Evolutionary conservation across 2,113 vertebrate genomes (phyloP).

Genomic region (Myotis brandtii): DNA sequence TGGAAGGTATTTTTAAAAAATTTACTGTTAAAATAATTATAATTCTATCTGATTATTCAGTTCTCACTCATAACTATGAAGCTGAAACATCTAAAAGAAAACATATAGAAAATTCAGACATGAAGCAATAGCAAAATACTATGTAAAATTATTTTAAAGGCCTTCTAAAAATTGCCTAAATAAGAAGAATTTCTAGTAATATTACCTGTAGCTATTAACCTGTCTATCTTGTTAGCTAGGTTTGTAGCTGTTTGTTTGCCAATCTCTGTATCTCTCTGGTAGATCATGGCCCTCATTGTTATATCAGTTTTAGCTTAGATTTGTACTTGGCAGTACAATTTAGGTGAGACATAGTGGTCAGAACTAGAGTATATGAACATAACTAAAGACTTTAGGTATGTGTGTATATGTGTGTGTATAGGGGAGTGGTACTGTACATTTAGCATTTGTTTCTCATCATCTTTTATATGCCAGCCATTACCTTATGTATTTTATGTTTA

Average conservation of each 20-base stretch:
- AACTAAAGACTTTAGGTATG: not conserved
- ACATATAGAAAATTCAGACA: not conserved
- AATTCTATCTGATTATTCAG: not conserved
- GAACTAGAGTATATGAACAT: not conserved
- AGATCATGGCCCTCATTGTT: not conserved
- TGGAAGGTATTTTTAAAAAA: conserved; percentile 16
- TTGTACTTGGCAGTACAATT: not conserved
- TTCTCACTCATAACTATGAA: not conserved
- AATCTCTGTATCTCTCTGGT: not conserved
- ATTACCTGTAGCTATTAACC: not conserved
- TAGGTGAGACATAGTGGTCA: not conserved
- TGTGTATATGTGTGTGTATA: not conserved
- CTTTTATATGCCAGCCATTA: not conserved
- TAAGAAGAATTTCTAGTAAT: not conserved
- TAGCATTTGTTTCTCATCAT: not conserved
- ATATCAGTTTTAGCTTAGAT: not conserved
- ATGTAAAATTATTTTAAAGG: conserved; percentile 19
- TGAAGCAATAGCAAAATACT: not conserved
- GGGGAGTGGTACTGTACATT: not conserved
- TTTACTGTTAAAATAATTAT: not conserved
- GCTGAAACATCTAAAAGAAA: not conserved
- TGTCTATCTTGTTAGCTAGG: not conserved
- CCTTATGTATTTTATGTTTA: not conserved
- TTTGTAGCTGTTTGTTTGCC: not conserved
- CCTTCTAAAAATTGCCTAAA: not conserved